Conservation (phyloP, 2,113 vertebrate genomes). For the Crocuta crocuta region DNA sequence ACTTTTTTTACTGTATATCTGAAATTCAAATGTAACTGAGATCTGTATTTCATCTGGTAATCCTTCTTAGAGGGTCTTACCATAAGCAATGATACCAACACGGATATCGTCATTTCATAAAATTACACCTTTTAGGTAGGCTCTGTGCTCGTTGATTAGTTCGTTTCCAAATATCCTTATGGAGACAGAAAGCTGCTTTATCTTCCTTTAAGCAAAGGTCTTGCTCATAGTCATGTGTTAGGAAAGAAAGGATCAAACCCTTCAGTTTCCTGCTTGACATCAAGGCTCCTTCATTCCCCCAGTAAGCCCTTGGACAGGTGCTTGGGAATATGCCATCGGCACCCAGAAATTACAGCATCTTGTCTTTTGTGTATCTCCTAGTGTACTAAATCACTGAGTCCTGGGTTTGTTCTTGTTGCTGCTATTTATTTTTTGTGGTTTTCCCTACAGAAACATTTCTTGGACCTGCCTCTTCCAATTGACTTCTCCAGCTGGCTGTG, state of each 20-base stretch:
- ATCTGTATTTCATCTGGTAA: conserved; percentile 32
- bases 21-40: conserved; percentile 39
- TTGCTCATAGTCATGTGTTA: background rate
- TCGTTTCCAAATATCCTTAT: background rate
- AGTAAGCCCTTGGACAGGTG: background rate
- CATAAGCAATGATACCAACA: background rate
- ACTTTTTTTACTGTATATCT: background rate
- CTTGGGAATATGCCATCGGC: background rate
- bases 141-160: conserved; percentile 38
- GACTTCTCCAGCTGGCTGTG: background rate
- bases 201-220: background rate
- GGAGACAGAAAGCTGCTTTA: background rate
- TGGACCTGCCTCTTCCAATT: background rate
- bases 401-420: background rate
- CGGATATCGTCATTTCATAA: conserved; percentile 27
- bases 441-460: background rate
- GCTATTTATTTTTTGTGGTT: background rate
- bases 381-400: background rate
- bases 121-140: background rate
- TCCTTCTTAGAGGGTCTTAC: background rate
- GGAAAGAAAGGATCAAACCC: background rate
- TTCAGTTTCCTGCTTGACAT: background rate
- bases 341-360: background rate
- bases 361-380: background rate
- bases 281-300: background rate